Percentiles rank a stretch among this genome's conserved stretches.
Conservation (phyloP, 2,113 vertebrate genomes). For the Oophaga pumilio region DNA sequence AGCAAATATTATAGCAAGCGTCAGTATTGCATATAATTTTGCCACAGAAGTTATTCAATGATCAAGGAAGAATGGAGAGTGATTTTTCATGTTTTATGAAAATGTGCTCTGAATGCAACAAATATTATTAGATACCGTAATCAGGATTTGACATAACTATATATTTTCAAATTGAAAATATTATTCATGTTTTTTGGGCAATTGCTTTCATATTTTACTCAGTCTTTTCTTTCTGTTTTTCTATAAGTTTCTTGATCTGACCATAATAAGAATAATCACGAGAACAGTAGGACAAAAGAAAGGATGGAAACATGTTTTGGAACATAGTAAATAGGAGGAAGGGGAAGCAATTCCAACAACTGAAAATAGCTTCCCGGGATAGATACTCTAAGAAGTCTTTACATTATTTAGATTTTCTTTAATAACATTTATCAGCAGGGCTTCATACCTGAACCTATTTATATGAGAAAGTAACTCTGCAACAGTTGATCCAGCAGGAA, state of each 20-base stretch:
- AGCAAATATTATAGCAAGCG: not conserved
- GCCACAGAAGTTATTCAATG: not conserved
- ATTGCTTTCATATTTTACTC: not conserved
- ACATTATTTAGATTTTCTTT: too few relatives aligned
- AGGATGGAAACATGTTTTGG: not conserved
- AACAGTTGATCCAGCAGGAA: too few relatives aligned
- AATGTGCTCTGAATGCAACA: not conserved
- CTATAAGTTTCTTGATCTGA: not conserved
- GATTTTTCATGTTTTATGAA: constrained; percentile 31
- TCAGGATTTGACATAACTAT: constrained; percentile 5
- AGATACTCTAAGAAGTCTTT: too few relatives aligned
- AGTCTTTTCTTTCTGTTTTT: not conserved
- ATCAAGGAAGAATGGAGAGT: not conserved
- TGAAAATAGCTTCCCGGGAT: not conserved
- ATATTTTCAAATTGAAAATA: constrained; percentile 15
- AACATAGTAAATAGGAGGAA: not conserved
- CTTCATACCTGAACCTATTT: too few relatives aligned
- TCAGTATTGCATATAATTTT: constrained; percentile 10
- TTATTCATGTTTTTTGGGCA: not conserved
- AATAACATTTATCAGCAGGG: too few relatives aligned
- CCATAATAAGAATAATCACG: not conserved
- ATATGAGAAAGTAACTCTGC: too few relatives aligned
- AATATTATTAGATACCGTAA: constrained; percentile 14
- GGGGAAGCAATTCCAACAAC: not conserved
- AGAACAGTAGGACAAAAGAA: not conserved